Evolutionary conservation across 2,888 invertebrate species (phyloP), one percentile per base, ranked within the genome.

Genomic region (Taphrorychus bicolor): DNA sequence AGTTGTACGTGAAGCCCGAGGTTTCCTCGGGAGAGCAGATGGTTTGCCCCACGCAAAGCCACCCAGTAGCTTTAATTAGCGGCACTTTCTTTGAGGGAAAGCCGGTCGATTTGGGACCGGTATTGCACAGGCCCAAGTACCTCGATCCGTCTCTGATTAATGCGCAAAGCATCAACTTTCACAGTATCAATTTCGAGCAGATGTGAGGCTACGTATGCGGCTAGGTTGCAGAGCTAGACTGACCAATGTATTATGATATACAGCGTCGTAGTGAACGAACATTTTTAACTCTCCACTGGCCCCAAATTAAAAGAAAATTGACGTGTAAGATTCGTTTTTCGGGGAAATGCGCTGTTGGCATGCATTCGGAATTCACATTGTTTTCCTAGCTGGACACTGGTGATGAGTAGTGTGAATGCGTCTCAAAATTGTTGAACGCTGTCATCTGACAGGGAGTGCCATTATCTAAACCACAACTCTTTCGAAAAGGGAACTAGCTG

Each of bases 121-220:
- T 89, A 71, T 87, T 90, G 41, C 53, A 81, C 48, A 74, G 81
- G 60, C 75, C 80, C 22, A 78, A 80, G 62, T 82, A 78, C 73
- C 76, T 81, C 52, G 82, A 82, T 60, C 69, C 75, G 9, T 71
- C 75, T 11, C 70, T 76, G 24, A 76, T 77, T 71, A 74, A 75
- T 54, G 88, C 87, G 81, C 83, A 87, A 49, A 87, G 89, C 72
- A 86, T 91, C 78, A 91, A 90, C 82, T 86, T 91, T 78, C 88
- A 91, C 77, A 90, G 89, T 73, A 87, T 92, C 70, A 91, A 91
- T 81, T 91, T 91, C 76, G 91, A 91, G 81, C 87, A 90, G 77
- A 89, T 92, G 87, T 91, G 89, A 90, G 74, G 52, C 14, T 54
- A 23, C 9, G 32, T 16, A 11, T 18, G 3, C 16, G 32, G 32